Evolutionary conservation across 2,797 vertebrate genomes (phyloP), one percentile per base, ranked within the genome.

Genomic region (Luscinia luscinia): DNA sequence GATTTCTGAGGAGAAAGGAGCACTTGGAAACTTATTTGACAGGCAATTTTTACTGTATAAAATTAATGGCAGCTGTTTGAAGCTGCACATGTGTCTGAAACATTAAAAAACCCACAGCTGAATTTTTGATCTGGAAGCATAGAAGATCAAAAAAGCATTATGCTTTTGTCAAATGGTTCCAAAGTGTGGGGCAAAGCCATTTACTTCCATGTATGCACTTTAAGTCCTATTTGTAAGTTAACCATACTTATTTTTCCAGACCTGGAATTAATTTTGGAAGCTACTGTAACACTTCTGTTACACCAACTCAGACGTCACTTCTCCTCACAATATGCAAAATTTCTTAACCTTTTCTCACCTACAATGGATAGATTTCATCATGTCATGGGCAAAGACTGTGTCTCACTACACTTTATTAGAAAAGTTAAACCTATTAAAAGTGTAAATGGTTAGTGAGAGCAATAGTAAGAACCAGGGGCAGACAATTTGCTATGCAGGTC

Each of bases 11-110:
- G 58, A 69, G 55, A 78, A 78, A 68, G 30, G 23, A 81, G 73
- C 18, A 64, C 28, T 69, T 63, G 51, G 84, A 93, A 73, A 78
- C 41, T 59, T 40, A 87, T 75, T 66, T 92, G 82, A 85, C 76
- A 78, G 79, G 27, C 21, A 81, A 7, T 34, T 94, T 92, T 74
- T 84, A 74, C 57, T 52, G 34, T 61, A 79, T 74, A n/a, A 89
- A 93, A 87, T 91, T 72, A 94, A 78, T 67, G 58, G 70, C 64
- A 88, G 19, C 57, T 63, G 48, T 84, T 93, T 89, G 92, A 93
- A 91, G 72, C 32, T 76, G n/a, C 45, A 93, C 40, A 27, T 38
- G 22, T 64, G 32, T 79, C 69, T 64, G 54, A 91, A 94, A 91
- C 76, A 36, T 46, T 79, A 74, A 72, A 96, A 94, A 90, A 40